phyloP scores from a whole-genome alignment of 2,113 vertebrate species.

The Campylomormyrus tamandua region DNA sequence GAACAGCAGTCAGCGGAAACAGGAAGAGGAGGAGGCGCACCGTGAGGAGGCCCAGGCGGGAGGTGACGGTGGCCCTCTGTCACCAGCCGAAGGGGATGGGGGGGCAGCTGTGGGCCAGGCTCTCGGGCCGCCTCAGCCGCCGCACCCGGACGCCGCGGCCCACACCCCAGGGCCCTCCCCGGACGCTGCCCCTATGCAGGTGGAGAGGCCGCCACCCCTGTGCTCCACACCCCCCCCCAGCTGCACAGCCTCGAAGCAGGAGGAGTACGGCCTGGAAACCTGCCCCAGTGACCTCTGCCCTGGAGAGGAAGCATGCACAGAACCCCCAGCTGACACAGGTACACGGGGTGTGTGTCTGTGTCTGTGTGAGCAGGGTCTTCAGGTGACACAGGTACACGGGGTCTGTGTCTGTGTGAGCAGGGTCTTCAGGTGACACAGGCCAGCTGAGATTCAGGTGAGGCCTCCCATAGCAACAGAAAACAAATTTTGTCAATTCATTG shows the following conservation, averaged over 20 bases:
- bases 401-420: not conserved
- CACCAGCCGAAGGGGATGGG: not conserved
- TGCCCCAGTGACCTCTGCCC: not conserved
- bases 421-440: not conserved
- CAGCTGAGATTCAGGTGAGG: not conserved
- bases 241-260: constrained; percentile 25
- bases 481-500: not conserved
- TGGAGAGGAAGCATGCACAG: not conserved
- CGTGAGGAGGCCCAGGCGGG: not conserved
- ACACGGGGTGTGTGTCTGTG: not conserved
- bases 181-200: constrained; percentile 17
- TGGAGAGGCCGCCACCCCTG: not conserved
- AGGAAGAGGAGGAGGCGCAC: constrained; percentile 14
- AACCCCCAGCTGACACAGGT: constrained; percentile 5
- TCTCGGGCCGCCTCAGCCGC: not conserved
- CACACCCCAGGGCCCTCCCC: constrained; percentile 28
- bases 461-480: not conserved
- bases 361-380: not conserved
- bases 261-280: constrained; percentile 22
- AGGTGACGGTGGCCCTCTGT: not conserved
- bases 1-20: constrained; percentile 26
- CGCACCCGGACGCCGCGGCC: not conserved
- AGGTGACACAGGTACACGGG: too few species aligned
- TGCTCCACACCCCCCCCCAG: not conserved
- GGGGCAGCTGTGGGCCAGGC: not conserved